Base-by-base conservation (phyloP, 2,888 invertebrate species). In the Ganaspis brasiliensis region DNA sequence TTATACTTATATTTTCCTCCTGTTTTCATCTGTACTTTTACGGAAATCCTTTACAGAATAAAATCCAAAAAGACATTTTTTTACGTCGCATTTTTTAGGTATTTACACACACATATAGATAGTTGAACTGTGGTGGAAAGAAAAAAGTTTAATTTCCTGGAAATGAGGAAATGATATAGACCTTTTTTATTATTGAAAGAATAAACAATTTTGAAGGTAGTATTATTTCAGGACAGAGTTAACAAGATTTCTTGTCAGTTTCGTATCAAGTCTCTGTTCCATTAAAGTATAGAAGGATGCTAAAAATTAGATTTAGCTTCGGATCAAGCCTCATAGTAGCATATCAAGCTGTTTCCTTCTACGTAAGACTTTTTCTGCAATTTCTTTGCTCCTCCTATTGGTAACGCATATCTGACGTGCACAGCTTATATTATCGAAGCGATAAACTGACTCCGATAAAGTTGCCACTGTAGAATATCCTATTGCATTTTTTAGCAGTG, bases 261-360 rank as follows among this genome's bases (percentile, higher is more conserved):
- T 5, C 12, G 12, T 19, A 52, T 52, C 52, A 12, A 19, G 4
- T 45, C 14, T 45, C 67, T 67, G 24, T 45, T n/a, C 21, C 40
- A 40, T 67, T 67, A n/a, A 45, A 40, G 40, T 24, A 67, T n/a
- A 45, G 67, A 21, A 45, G 40, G 45, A 45, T 67, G 67, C 21
- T 40, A 67, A 45, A 67, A 67, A 67, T 67, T 67, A 45, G 67
- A 67, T 67, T 67, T 67, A 21, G n/a, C 67, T 40, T 40, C 67
- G 40, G 37, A 67, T 67, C 67, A 40, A 57, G n/a, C 31, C 26
- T 24, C 31, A 5, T 57, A 1, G 26, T 57, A 26, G 26, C 24
- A 57, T 6, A 26, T 57, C 31, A 57, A 67, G 40, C 40, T 67
- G 45, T 45, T 67, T 67, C 67, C 45, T 40, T 24, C 67, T 21